Evolutionary conservation across 1,140 invertebrate genomes (phyloP).

Genomic region (Sitobion miscanthi): DNA sequence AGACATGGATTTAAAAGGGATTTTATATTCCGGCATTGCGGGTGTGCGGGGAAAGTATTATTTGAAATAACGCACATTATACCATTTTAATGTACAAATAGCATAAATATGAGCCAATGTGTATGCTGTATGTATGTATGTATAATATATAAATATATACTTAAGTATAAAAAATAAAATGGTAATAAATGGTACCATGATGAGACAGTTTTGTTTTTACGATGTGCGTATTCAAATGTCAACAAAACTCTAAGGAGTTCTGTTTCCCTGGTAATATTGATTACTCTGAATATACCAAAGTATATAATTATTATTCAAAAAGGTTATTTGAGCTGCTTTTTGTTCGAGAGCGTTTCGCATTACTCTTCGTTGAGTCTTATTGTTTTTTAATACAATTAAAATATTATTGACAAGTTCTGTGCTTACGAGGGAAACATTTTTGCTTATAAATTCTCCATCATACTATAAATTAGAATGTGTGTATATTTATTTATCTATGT

Average conservation of each 20-base stretch:
- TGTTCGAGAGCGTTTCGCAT: neutral
- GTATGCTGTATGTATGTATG: neutral
- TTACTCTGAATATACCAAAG: slow-evolving; percentile 27
- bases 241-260: slow-evolving; percentile 53
- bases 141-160: neutral
- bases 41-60: neutral
- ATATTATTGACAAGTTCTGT: slow-evolving; percentile 28
- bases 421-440: neutral
- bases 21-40: neutral
- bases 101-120: slow-evolving; percentile 3
- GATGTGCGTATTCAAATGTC: slow-evolving; percentile 51
- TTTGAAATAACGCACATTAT: slow-evolving; percentile 1
- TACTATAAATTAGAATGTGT: neutral
- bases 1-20: slow-evolving; percentile 48
- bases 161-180: neutral
- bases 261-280: slow-evolving; percentile 55
- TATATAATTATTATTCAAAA: slow-evolving; percentile 42
- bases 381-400: slow-evolving; percentile 26
- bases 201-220: slow-evolving; percentile 53
- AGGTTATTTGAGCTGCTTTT: slow-evolving; percentile 48
- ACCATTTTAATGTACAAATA: neutral
- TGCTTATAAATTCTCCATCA: neutral
- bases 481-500: neutral
- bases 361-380: slow-evolving; percentile 21
- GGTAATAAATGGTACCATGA: neutral